Percentiles rank a stretch among this genome's conserved stretches.
These are phyloP conservation scores for Scaptodrosophila lebanonensis DNA, from an alignment of 1,140 invertebrate genomes.

Conservation along the genomic window DNA sequence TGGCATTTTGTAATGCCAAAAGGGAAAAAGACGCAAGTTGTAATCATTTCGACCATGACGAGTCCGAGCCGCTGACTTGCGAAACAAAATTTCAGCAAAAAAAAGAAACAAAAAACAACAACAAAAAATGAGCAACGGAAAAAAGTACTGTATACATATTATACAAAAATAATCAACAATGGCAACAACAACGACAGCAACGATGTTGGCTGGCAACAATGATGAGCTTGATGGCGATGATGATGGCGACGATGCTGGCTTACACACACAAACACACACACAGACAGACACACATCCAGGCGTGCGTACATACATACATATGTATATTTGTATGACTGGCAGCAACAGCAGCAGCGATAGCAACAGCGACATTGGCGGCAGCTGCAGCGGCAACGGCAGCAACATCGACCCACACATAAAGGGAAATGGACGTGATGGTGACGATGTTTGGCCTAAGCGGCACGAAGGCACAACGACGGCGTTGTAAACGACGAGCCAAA, in stretches of 20 bases:
- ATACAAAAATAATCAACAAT: too few species aligned
- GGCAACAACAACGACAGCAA: too few species aligned
- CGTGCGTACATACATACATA: not conserved
- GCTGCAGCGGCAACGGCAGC: not conserved
- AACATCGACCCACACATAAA: conserved; percentile 29
- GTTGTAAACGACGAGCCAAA: conserved; percentile 6
- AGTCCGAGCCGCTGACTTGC: not conserved
- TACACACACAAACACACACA: too few species aligned
- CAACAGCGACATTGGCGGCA: conserved; percentile 3
- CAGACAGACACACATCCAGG: too few species aligned
- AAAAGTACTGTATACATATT: conserved; percentile 1
- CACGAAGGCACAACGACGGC: conserved; percentile 6
- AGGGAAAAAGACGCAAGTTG: conserved; percentile 21
- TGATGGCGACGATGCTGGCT: too few species aligned
- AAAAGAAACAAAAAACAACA: conserved; percentile 6
- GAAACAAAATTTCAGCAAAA: conserved; percentile 5
- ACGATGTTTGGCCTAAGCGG: not conserved
- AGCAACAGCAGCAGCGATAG: too few species aligned
- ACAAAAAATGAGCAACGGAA: conserved; percentile 25
- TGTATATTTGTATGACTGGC: too few species aligned
- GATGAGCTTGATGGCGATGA: too few species aligned
- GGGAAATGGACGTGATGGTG: conserved; percentile 29
- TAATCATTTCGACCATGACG: conserved; percentile 50
- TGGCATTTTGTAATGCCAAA: not conserved
- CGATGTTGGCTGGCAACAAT: too few species aligned